phyloP scores from a whole-genome alignment of 2,888 invertebrate species.

The Drosophila pullipes region DNA sequence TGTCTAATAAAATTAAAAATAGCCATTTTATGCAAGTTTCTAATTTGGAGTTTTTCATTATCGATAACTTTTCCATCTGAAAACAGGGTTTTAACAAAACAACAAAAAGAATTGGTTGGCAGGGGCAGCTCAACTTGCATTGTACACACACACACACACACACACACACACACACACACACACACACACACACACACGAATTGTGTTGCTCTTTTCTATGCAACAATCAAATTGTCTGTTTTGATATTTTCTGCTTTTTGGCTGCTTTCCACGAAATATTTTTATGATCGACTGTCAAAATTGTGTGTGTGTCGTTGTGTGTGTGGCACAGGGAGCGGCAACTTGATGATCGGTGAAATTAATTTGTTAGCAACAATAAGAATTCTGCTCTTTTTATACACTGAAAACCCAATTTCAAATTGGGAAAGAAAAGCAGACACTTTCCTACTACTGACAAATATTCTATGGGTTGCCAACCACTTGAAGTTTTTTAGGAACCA shows the following conservation, averaged over 20 bases:
- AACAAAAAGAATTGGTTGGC: neutral
- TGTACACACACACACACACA: conserved; percentile 18
- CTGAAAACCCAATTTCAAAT: no score
- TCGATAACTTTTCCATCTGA: conserved; percentile 5
- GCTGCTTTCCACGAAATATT: conserved; percentile 60
- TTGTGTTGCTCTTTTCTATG: conserved; percentile 1
- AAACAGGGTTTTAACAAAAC: neutral
- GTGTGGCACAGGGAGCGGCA: conserved; percentile 38
- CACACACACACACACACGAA: conserved; percentile 24
- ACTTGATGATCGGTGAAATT: conserved; percentile 71
- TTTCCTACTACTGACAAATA: no score
- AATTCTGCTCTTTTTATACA: conserved; percentile 1
- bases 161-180: conserved; percentile 10
- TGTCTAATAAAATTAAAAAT: neutral
- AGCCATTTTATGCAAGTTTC: neutral
- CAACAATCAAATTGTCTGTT: conserved; percentile 69
- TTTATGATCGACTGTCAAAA: conserved; percentile 12
- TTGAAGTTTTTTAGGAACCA: no score
- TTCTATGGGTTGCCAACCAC: no score
- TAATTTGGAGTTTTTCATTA: neutral
- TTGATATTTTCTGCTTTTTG: neutral
- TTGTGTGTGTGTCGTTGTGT: neutral
- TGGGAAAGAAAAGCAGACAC: no score
- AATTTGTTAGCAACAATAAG: conserved; percentile 59
- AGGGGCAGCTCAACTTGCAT: conserved; percentile 4